phyloP scores from a whole-genome alignment of 2,113 vertebrate species.

The Etia nguti region DNA sequence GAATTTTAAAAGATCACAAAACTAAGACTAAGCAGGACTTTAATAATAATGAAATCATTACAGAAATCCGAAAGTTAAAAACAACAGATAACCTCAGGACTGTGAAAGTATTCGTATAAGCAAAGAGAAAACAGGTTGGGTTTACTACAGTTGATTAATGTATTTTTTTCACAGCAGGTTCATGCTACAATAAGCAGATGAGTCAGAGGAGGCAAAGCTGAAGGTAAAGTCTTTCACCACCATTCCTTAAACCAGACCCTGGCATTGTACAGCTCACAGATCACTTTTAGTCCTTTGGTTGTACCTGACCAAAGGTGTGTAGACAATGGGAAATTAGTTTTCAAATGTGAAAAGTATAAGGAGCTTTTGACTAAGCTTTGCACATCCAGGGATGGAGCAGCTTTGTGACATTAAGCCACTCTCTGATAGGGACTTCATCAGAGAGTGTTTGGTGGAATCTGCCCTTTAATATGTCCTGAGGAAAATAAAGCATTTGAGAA shows the following conservation, averaged over 20 bases:
- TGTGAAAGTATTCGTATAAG: neutral
- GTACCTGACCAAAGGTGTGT: neutral
- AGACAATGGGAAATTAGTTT: neutral
- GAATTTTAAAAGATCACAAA: neutral
- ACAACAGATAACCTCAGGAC: neutral
- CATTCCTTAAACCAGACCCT: neutral
- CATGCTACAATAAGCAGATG: neutral
- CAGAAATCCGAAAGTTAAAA: neutral
- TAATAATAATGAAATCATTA: neutral
- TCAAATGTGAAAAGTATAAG: neutral
- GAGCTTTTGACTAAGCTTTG: neutral
- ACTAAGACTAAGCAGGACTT: neutral
- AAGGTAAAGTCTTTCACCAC: neutral
- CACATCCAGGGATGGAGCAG: neutral
- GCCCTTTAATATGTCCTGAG: no score
- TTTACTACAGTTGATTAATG: neutral
- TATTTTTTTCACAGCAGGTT: neutral
- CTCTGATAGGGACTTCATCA: neutral
- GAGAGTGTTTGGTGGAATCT: neutral
- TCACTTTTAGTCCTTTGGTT: neutral
- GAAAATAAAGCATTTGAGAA: neutral
- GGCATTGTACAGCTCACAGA: neutral
- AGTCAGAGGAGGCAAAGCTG: neutral
- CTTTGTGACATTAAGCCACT: neutral
- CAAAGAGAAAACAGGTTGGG: neutral